Evolutionary conservation across 2,888 invertebrate species (phyloP).

Genomic region (Lochmaea crataegi): DNA sequence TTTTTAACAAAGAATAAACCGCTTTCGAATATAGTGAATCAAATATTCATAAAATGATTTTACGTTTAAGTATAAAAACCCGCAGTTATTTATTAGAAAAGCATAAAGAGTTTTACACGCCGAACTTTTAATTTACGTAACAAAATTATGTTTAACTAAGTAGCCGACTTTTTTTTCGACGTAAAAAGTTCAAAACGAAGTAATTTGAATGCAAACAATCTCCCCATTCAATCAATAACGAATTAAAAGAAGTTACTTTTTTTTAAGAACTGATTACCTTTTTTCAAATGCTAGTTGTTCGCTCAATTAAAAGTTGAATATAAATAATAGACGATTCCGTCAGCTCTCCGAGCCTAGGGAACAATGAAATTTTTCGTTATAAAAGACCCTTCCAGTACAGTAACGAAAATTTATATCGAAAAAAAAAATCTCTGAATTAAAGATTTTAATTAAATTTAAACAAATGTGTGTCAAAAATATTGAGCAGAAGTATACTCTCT

Average conservation of each 20-base stretch:
- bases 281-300: slow-evolving; percentile 51
- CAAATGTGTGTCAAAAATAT: too few species aligned
- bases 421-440: neutral
- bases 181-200: slow-evolving; percentile 37
- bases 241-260: slow-evolving; percentile 44
- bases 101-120: neutral
- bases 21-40: too few species aligned
- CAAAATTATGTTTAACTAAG: slow-evolving; percentile 29
- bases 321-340: slow-evolving; percentile 49
- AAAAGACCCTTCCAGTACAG: neutral
- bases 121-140: slow-evolving; percentile 24
- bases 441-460: neutral
- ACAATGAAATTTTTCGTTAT: slow-evolving; percentile 32
- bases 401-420: neutral
- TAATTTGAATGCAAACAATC: slow-evolving; percentile 42
- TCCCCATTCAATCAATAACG: slow-evolving; percentile 41
- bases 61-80: too few species aligned
- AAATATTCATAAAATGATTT: too few species aligned
- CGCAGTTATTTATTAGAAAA: neutral
- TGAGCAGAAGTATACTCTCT: too few species aligned
- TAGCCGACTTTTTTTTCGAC: slow-evolving; percentile 14
- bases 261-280: slow-evolving; percentile 46
- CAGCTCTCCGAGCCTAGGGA: slow-evolving; percentile 30
- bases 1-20: too few species aligned
- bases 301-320: slow-evolving; percentile 55